Conservation (phyloP, 2,113 vertebrate genomes). For the Lepus timidus region DNA sequence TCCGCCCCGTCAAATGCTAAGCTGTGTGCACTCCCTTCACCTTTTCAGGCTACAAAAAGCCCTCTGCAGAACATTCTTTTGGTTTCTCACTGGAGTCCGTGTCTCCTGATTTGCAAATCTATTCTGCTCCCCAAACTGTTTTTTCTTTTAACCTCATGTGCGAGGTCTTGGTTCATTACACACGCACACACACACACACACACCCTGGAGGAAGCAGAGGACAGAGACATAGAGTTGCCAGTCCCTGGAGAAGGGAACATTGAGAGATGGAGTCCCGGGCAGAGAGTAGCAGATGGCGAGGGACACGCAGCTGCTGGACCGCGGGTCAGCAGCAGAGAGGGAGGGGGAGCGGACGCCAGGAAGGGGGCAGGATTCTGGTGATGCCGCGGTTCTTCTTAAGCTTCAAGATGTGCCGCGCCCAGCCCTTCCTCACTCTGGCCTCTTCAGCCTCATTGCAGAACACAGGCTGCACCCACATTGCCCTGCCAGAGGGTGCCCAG, state of each 20-base stretch:
- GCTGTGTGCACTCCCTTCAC: too few species aligned
- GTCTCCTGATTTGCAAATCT: too few species aligned
- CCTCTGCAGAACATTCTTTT: too few species aligned
- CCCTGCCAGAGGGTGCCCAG: accelerated
- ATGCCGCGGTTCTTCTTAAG: accelerated
- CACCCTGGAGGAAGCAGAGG: not conserved
- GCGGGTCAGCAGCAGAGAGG: not conserved
- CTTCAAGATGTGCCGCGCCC: accelerated
- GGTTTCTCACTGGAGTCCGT: too few species aligned
- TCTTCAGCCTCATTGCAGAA: not conserved
- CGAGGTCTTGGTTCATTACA: too few species aligned
- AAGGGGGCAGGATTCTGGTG: accelerated
- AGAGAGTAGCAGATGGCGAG: not conserved
- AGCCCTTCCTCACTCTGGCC: accelerated
- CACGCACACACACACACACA: not conserved
- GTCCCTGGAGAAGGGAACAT: not conserved
- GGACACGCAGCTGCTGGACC: too few species aligned
- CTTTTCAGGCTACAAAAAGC: too few species aligned
- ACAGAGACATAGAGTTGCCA: not conserved
- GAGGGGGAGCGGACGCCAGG: not conserved
- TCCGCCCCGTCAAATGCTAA: too few species aligned
- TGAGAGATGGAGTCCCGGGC: not conserved
- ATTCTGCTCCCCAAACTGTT: too few species aligned
- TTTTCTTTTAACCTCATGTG: too few species aligned
- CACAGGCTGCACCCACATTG: too few species aligned